These are phyloP conservation scores for Actenoides hombroni DNA, from an alignment of 2,113 vertebrate genomes.

Conservation along the genomic window DNA sequence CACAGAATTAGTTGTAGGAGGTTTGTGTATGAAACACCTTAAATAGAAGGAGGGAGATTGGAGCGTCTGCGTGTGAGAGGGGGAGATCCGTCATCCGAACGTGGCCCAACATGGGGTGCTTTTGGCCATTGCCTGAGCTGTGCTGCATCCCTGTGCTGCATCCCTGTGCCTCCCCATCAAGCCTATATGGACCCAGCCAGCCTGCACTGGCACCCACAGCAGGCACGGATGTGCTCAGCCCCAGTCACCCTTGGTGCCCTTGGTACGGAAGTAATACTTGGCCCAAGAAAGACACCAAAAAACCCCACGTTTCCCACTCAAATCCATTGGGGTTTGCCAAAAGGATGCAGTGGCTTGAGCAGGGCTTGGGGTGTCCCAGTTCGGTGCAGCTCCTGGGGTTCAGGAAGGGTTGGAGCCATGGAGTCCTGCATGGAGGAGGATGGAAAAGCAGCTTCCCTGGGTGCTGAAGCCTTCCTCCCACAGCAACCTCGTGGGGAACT, in stretches of 20 bases:
- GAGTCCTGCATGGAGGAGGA: neutral
- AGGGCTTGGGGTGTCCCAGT: rapidly evolving
- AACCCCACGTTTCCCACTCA: rapidly evolving
- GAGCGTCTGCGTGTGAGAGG: neutral
- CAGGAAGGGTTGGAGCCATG: neutral
- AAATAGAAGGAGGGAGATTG: neutral
- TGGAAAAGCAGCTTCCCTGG: neutral
- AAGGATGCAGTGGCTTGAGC: neutral
- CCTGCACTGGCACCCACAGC: rapidly evolving
- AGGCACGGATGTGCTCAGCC: neutral
- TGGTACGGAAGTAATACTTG: neutral
- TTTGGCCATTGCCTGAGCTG: neutral
- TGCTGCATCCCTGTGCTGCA: neutral
- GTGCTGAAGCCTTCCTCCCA: neutral
- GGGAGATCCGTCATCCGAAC: neutral
- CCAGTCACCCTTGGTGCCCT: neutral
- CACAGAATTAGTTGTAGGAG: neutral
- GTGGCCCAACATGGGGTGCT: neutral
- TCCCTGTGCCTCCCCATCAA: neutral
- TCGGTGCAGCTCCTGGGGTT: neutral
- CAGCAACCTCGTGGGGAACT: neutral
- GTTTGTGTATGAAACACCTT: neutral
- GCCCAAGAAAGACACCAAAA: neutral
- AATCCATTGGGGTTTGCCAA: neutral
- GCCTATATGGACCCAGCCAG: neutral